These are phyloP conservation scores for Meloidogyne hapla DNA, from an alignment of 1,140 invertebrate genomes.

Conservation along the genomic window DNA sequence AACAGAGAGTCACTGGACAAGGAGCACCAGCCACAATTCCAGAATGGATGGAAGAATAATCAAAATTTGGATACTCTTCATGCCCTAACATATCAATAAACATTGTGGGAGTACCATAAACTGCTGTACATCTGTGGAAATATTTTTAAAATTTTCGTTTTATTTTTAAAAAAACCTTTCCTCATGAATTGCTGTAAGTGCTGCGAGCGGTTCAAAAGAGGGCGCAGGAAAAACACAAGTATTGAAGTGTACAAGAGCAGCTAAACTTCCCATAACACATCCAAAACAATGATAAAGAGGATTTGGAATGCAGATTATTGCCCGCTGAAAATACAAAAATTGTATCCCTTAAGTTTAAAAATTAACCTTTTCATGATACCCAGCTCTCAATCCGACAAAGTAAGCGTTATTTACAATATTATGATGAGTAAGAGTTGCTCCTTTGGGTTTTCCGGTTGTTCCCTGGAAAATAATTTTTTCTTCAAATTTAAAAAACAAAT, in stretches of 20 bases:
- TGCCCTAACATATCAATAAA: slow-evolving; percentile 75
- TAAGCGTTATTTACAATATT: slow-evolving; percentile 82
- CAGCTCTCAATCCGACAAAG: slow-evolving; percentile 71
- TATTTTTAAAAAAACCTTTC: slow-evolving; percentile 39
- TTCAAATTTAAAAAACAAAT: neutral
- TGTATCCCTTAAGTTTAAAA: slow-evolving; percentile 1
- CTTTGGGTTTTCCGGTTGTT: slow-evolving; percentile 84
- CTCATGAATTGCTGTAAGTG: slow-evolving; percentile 66
- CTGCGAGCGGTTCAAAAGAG: slow-evolving; percentile 73
- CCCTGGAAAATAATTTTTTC: slow-evolving; percentile 67
- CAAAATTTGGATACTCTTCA: slow-evolving; percentile 53
- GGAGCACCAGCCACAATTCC: slow-evolving; percentile 75
- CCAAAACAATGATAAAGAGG: slow-evolving; percentile 91
- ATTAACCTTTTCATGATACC: slow-evolving; percentile 67
- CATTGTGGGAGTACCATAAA: slow-evolving; percentile 94
- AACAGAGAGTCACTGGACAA: slow-evolving; percentile 72
- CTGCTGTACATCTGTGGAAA: slow-evolving; percentile 72
- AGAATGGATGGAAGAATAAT: slow-evolving; percentile 54
- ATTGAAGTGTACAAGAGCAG: slow-evolving; percentile 71
- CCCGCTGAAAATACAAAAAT: slow-evolving; percentile 44
- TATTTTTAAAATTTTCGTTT: slow-evolving; percentile 9
- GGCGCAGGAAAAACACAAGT: slow-evolving; percentile 74
- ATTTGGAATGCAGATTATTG: slow-evolving; percentile 72
- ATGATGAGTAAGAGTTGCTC: slow-evolving; percentile 77
- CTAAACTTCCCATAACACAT: slow-evolving; percentile 73